phyloP scores from a whole-genome alignment of 2,113 vertebrate genomes.

The Talpa occidentalis region DNA sequence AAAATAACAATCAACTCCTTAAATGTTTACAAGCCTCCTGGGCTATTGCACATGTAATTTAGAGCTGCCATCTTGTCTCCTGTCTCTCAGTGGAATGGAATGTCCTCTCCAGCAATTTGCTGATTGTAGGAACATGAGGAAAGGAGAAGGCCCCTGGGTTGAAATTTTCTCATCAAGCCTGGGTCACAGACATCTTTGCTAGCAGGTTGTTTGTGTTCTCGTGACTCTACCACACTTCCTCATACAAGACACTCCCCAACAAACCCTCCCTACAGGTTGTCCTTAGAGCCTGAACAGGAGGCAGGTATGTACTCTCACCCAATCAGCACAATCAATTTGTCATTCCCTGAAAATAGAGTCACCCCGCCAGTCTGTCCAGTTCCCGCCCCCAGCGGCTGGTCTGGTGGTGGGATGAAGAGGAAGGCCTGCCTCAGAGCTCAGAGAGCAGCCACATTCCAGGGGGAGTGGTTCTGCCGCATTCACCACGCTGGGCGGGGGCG shows the following conservation, averaged over 20 bases:
- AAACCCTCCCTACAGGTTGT: constrained; percentile 71
- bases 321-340: constrained; percentile 85
- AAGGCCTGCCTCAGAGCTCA: constrained; percentile 81
- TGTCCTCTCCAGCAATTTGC: constrained; percentile 46
- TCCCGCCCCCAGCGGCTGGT: constrained; percentile 78
- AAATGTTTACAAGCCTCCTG: constrained; percentile 77
- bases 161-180: constrained; percentile 62
- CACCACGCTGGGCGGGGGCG: constrained; percentile 75
- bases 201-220: constrained; percentile 76
- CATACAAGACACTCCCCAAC: constrained; percentile 76
- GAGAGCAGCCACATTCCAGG: constrained; percentile 85
- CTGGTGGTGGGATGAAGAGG: constrained; percentile 18
- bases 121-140: constrained; percentile 56
- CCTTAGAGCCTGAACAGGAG: constrained; percentile 77
- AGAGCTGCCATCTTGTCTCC: constrained; percentile 77
- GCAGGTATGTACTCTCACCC: constrained; percentile 82
- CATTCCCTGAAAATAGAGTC: constrained; percentile 88
- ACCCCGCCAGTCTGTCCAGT: constrained; percentile 87
- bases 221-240: constrained; percentile 75
- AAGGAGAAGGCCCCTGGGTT: constrained; percentile 57
- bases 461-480: constrained; percentile 81
- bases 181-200: constrained; percentile 56
- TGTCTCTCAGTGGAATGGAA: constrained; percentile 69
- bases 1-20: constrained; percentile 78
- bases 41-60: constrained; percentile 76